Conservation (phyloP, 1,140 invertebrate genomes). For the Lysiphlebus fabarum region DNA sequence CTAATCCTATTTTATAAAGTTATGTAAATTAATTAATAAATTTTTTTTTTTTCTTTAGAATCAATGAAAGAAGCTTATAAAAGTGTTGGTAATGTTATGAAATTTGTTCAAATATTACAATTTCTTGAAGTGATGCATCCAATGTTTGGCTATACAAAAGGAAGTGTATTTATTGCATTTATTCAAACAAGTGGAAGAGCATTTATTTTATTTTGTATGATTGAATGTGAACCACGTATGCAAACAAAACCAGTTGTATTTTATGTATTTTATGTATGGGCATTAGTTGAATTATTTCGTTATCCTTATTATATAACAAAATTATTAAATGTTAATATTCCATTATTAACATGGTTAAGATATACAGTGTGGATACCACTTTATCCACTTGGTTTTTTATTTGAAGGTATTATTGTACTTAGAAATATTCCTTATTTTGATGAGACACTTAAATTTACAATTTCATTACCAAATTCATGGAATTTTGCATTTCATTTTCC, state of each 20-base stretch:
- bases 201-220: conserved; percentile 79
- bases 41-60: no score
- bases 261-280: conserved; percentile 82
- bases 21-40: no score
- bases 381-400: conserved; percentile 85
- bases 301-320: conserved; percentile 90
- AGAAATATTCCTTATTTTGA: conserved; percentile 87
- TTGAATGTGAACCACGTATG: conserved; percentile 80
- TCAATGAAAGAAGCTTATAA: conserved; percentile 73
- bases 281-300: conserved; percentile 75
- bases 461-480: conserved; percentile 77
- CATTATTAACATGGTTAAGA: conserved; percentile 84
- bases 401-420: conserved; percentile 79
- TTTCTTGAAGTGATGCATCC: conserved; percentile 88
- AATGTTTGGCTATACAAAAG: conserved; percentile 82
- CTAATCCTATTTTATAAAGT: no score
- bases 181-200: conserved; percentile 74
- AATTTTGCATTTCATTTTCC: conserved; percentile 88
- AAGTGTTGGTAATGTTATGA: conserved; percentile 74
- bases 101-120: conserved; percentile 79
- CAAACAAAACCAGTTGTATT: conserved; percentile 83
- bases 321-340: conserved; percentile 70
- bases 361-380: conserved; percentile 91
- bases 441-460: conserved; percentile 73
- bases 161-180: conserved; percentile 62